Conservation (phyloP, 2,888 invertebrate genomes). For the Amorpha juglandis region DNA sequence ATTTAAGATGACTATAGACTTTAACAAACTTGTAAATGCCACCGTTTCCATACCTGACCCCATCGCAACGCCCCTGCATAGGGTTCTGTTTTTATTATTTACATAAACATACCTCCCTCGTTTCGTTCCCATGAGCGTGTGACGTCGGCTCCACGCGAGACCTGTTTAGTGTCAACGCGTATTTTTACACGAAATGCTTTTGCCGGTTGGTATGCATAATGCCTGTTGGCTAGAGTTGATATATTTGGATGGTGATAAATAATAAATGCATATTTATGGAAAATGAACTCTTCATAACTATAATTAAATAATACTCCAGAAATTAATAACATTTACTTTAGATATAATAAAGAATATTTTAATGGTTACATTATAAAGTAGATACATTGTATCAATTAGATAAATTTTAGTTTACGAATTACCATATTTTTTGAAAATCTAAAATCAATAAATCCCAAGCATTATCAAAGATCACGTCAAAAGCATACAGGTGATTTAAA, state of each 20-base stretch:
- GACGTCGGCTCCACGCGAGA: background rate
- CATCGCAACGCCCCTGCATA: background rate
- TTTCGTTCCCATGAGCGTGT: slow-evolving; percentile 1
- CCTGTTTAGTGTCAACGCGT: slow-evolving; percentile 15
- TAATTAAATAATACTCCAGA: too few species aligned
- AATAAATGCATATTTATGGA: background rate
- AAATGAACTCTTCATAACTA: too few species aligned
- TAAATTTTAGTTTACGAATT: too few species aligned
- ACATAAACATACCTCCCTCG: slow-evolving; percentile 19
- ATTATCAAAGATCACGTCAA: too few species aligned
- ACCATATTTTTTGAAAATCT: too few species aligned
- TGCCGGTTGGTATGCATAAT: background rate
- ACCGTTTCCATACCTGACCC: slow-evolving; percentile 10
- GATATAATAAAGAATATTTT: too few species aligned
- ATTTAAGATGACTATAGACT: background rate
- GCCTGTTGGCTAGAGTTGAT: background rate
- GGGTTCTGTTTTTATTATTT: slow-evolving; percentile 13
- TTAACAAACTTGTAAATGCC: background rate
- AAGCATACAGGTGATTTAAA: too few species aligned
- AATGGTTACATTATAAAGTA: too few species aligned
- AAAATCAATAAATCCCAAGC: too few species aligned
- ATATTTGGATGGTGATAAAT: background rate
- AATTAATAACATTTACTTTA: too few species aligned
- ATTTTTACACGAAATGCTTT: background rate
- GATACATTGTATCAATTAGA: too few species aligned